Evolutionary conservation across 2,888 invertebrate species (phyloP), one percentile per base, ranked within the genome.

Genomic region (Sphaerophoria rueppellii): DNA sequence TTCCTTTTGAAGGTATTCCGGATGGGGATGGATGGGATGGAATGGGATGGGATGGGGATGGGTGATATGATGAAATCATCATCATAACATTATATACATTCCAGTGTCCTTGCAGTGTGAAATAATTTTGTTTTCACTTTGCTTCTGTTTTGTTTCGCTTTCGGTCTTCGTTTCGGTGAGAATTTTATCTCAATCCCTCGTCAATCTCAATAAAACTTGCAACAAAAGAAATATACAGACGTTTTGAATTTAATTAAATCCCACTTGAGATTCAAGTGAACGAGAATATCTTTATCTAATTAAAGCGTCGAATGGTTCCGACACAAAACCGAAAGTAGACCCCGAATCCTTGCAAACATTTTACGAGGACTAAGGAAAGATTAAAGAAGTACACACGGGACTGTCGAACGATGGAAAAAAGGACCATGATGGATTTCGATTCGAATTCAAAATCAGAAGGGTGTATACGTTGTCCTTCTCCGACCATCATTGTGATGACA

Each of bases 171-270:
- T 11, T 4, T 24, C 34, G 16, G 11, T 65, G 4, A 52, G 40
- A 70, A 37, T 43, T 40, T 37, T n/a, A 65, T 55, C 14, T n/a
- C 71, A 60, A 55, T n/a, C 65, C 71, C 52, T 35, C 24, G 24
- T 24, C 24, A 24, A 24, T 24, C 24, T 24, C 24, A 7, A 37
- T 34, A 6, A 70, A 24, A 24, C 24, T 48, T 75, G 79, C 70
- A 75, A 83, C 80, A 76, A 80, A 85, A 70, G 71, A 40, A 78
- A 67, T 70, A 81, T 80, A 85, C 85, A 80, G 85, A 76, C 85
- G 73, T 85, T 85, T 60, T 81, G 85, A 85, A 85, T 85, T 85
- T 85, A 85, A 85, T 85, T 85, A 85, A 85, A 85, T 85, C 85
- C 81, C 81, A 85, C 85, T 85, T 85, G 76, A 85, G 85, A 85